Conservation (phyloP, 2,888 invertebrate genomes). For the Tryphoninae sp. region DNA sequence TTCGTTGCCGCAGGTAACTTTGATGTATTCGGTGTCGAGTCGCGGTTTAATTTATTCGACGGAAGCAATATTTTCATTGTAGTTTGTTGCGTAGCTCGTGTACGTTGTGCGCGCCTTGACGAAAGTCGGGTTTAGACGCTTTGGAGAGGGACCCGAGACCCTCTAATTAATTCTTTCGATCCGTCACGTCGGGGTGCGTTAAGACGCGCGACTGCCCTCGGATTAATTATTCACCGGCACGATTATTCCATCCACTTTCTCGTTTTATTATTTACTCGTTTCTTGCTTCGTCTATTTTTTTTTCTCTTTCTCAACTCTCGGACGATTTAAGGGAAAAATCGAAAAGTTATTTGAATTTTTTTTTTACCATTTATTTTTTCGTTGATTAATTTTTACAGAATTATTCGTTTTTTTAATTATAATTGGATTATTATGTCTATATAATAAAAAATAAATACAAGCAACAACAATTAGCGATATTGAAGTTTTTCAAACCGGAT, state of each 20-base stretch:
- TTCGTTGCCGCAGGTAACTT: neutral
- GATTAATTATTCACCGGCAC: slow-evolving; percentile 58
- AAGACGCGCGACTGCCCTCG: slow-evolving; percentile 23
- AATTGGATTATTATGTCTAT: neutral
- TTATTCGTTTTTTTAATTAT: neutral
- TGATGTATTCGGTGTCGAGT: neutral
- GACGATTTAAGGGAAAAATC: neutral
- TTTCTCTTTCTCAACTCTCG: neutral
- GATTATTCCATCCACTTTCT: slow-evolving; percentile 29
- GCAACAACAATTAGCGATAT: neutral
- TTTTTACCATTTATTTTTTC: neutral
- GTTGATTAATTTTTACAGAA: neutral
- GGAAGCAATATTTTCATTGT: slow-evolving; percentile 24
- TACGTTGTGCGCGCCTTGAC: slow-evolving; percentile 30
- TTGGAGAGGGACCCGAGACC: slow-evolving; percentile 17
- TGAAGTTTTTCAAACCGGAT: slow-evolving; percentile 10
- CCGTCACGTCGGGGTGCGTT: slow-evolving; percentile 22
- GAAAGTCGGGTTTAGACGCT: slow-evolving; percentile 27
- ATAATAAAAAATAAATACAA: no score
- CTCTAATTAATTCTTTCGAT: slow-evolving; percentile 56
- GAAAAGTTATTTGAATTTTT: slow-evolving; percentile 26
- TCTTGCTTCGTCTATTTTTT: neutral
- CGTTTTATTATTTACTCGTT: slow-evolving; percentile 23
- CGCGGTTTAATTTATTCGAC: slow-evolving; percentile 13
- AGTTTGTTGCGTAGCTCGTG: neutral